Base-by-base conservation (phyloP, 2,797 vertebrate genomes). In the Rhynchotus rufescens region DNA sequence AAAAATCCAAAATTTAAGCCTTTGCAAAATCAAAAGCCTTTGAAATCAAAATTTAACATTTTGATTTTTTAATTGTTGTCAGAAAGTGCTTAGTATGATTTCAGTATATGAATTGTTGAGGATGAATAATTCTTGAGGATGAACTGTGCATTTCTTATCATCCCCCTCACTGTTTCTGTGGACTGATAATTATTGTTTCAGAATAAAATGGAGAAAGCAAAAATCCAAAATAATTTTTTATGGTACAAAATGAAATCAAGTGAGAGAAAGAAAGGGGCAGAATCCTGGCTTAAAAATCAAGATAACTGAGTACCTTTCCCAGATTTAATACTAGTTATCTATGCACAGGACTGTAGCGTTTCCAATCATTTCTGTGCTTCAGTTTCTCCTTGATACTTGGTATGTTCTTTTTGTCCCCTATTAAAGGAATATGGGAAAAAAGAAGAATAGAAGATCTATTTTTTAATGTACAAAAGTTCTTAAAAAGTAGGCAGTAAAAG, bases 141-240 rank as follows among this genome's bases (percentile, higher is more conserved):
- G 59, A 95, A 85, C 47, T 67, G 59, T 80, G 22, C 30, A 51
- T 89, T 94, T 94, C 62, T 68, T 36, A 91, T 32, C 21, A 83
- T 32, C 13, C 10, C 11, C 4, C 19, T 15, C 68, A 69, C 17
- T 19, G 52, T 65, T 67, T 36, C 26, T 80, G 34, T 86, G 90
- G 96, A 96, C 80, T 90, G 94, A 86, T 90, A 96, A 94, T 95
- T 96, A 91, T 79, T 93, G 49, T 83, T 97, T 94, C 92, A 89
- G 66, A 93, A 93, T 13, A 78, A 92, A 80, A 79, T 22, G 15
- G 7, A 76, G 51, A 87, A 86, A 80, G 13, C 23, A 91, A 94
- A 4, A 40, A 25, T 84, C 80, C 30, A 64, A 52, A 93, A 71
- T 38, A 75, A 56, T 80, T 80, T 80, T 82, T 72, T 67, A 74